Evolutionary conservation across 2,888 invertebrate species (phyloP), one percentile per base, ranked within the genome.

Genomic region (Epinotia ramella): DNA sequence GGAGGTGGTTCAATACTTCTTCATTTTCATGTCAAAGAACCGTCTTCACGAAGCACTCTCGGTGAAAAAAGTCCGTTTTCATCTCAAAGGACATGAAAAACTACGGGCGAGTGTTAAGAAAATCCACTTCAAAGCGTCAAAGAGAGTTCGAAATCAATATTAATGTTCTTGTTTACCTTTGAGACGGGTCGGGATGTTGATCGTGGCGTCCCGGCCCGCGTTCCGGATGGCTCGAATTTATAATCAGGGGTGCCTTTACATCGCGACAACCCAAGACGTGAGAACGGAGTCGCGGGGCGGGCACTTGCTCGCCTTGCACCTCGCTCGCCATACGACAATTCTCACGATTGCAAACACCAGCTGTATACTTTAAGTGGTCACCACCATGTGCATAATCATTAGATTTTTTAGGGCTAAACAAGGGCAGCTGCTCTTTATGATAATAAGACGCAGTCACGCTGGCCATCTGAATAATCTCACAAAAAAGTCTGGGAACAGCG

Each of bases 121-220:
- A 88, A 89, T 88, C 84, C 82, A 84, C 86, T 89, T 90, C 88
- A 89, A 89, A 91, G 89, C 84, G 86, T 89, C 90, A 90, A 90
- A 90, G 92, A 87, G 88, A 87, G 85, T 86, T 83, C 86, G 88
- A 87, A 88, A 92, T 94, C 92, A 93, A 93, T 93, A 93, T 93
- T 94, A 91, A 94, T 92, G 89, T 86, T 85, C 89, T 90, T 92
- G 91, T 93, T 92, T 92, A 90, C 90, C 89, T 92, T 93, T 93
- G 91, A 91, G 88, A 85, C 84, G 85, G 84, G 82, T 83, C 81
- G 89, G 84, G 87, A 85, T 85, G 87, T 83, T 85, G 86, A 86
- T 88, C 86, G 83, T 84, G 84, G 85, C 84, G 83, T 83, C 87
- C 83, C 88, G 86, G 69, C 33, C 62, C 69, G 69, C 69, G 69